Conservation (phyloP, 1,140 invertebrate species). For the Idris sp. region DNA sequence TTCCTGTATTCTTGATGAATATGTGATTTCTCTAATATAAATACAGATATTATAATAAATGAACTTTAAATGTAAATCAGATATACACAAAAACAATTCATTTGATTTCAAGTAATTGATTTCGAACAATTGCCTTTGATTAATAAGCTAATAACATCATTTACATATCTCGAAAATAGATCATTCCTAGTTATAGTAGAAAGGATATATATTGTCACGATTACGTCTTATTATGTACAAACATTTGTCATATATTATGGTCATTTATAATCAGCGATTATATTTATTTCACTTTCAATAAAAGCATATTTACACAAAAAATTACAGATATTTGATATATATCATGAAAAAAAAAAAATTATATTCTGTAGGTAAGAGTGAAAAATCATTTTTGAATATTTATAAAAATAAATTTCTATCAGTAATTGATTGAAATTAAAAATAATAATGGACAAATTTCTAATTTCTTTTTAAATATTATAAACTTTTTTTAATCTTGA, state of each 20-base stretch:
- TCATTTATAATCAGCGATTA: constrained; percentile 44
- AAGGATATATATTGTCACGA: constrained; percentile 40
- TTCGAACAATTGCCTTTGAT: constrained; percentile 47
- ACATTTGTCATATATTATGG: constrained; percentile 44
- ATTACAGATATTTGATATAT: constrained; percentile 3
- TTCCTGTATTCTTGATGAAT: too few relatives aligned
- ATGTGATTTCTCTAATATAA: too few relatives aligned
- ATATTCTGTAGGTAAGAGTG: too few relatives aligned
- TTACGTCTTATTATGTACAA: constrained; percentile 46
- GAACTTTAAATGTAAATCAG: constrained; percentile 5
- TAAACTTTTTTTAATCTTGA: too few relatives aligned
- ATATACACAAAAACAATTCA: constrained; percentile 18
- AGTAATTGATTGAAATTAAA: too few relatives aligned
- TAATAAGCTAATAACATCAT: constrained; percentile 53
- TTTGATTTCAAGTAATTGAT: constrained; percentile 23
- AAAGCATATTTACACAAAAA: too few relatives aligned
- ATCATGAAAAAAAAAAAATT: constrained; percentile 2
- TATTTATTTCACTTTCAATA: constrained; percentile 27
- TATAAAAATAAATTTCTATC: too few relatives aligned
- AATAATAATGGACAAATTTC: too few relatives aligned
- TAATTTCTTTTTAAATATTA: too few relatives aligned
- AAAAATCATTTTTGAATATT: too few relatives aligned
- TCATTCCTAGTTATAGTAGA: constrained; percentile 34
- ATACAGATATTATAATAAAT: too few relatives aligned
- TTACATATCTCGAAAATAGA: constrained; percentile 52